Conservation (phyloP, 2,888 invertebrate species). For the Oegoconia quadripuncta region DNA sequence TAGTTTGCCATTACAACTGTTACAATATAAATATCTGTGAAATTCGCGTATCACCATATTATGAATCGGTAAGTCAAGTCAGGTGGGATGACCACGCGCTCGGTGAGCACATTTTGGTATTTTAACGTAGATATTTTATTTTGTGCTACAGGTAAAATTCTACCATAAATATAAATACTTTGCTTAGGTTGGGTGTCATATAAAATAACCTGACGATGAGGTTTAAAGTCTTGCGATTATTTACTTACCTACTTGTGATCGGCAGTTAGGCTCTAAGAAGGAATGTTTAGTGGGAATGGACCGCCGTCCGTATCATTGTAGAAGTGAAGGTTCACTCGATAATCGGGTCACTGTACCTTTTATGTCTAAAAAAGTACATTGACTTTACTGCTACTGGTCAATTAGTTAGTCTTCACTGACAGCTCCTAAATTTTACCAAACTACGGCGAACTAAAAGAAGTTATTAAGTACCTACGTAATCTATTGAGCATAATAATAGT, state of each 20-base stretch:
- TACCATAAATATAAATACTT: background rate
- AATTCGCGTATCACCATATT: constrained; percentile 21
- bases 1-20: constrained; percentile 14
- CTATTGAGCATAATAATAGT: no score
- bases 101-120: constrained; percentile 37
- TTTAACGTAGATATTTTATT: constrained; percentile 19
- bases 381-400: no score
- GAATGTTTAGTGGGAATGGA: no score
- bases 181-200: background rate
- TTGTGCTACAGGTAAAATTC: constrained; percentile 1
- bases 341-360: constrained; percentile 3
- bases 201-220: no score
- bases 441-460: no score
- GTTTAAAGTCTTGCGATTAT: no score
- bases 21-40: constrained; percentile 5
- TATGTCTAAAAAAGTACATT: constrained; percentile 1
- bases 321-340: constrained; percentile 2
- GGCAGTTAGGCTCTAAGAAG: no score
- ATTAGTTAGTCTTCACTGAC: no score
- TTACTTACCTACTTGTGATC: no score
- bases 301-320: background rate
- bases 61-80: constrained; percentile 45
- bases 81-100: constrained; percentile 42
- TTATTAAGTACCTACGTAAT: no score
- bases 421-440: no score